Evolutionary conservation across 2,888 invertebrate species (phyloP).

Genomic region (Exocentrus adspersus): DNA sequence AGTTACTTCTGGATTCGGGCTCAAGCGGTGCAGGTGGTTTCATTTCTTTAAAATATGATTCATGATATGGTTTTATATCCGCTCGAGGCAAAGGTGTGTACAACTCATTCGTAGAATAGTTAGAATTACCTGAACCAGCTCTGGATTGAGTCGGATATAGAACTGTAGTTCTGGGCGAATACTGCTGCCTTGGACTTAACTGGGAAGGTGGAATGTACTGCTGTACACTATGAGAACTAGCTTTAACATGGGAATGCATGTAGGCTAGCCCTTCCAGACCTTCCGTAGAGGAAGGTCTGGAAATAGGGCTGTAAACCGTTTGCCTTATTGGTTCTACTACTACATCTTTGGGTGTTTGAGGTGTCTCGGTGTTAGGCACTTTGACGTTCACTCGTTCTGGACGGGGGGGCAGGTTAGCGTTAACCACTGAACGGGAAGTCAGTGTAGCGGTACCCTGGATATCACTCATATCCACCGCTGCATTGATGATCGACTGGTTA

Average conservation of each 20-base stretch:
- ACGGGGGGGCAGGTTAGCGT: constrained; percentile 68
- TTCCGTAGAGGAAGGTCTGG: constrained; percentile 67
- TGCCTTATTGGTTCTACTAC: constrained; percentile 59
- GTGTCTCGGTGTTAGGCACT: constrained; percentile 50
- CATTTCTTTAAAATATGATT: constrained; percentile 75
- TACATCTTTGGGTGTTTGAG: constrained; percentile 35
- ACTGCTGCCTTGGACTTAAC: constrained; percentile 55
- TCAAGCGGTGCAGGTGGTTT: constrained; percentile 63
- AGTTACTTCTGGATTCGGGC: constrained; percentile 55
- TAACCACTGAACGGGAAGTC: constrained; percentile 65
- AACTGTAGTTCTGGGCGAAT: constrained; percentile 58
- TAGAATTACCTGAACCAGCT: constrained; percentile 43
- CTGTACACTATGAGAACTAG: constrained; percentile 41
- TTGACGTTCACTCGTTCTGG: constrained; percentile 70
- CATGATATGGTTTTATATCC: constrained; percentile 77
- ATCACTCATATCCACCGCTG: constrained; percentile 88
- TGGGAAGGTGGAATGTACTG: constrained; percentile 53
- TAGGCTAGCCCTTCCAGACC: constrained; percentile 60
- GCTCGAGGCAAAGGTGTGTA: constrained; percentile 74
- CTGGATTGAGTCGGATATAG: constrained; percentile 47
- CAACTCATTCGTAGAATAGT: constrained; percentile 54
- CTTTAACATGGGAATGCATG: constrained; percentile 58
- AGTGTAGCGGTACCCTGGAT: constrained; percentile 66
- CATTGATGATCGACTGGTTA: constrained; percentile 88
- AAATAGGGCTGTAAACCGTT: constrained; percentile 68